Conservation (phyloP, 2,888 invertebrate genomes). For the Empis livida region DNA sequence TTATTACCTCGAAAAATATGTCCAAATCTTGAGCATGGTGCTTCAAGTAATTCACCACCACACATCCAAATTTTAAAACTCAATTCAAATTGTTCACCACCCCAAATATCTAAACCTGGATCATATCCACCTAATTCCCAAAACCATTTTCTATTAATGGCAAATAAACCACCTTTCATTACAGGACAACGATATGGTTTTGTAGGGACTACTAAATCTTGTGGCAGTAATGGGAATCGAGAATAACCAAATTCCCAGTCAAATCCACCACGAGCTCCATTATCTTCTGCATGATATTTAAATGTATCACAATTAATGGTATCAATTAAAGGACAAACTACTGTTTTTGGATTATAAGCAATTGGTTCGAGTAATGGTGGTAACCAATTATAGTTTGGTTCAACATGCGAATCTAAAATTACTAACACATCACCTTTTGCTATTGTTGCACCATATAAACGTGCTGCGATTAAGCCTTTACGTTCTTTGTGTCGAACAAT, state of each 20-base stretch:
- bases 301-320: slow-evolving; percentile 87
- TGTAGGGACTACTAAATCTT: slow-evolving; percentile 26
- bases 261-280: slow-evolving; percentile 86
- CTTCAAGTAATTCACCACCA: slow-evolving; percentile 84
- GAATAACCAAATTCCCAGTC: slow-evolving; percentile 98
- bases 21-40: slow-evolving; percentile 65
- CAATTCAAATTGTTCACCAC: slow-evolving; percentile 94
- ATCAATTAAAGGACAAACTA: slow-evolving; percentile 93
- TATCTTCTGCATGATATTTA: slow-evolving; percentile 87
- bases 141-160: slow-evolving; percentile 83
- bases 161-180: slow-evolving; percentile 97
- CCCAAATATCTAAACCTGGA: slow-evolving; percentile 90
- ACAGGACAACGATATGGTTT: slow-evolving; percentile 63
- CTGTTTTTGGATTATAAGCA: slow-evolving; percentile 67
- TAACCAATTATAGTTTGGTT: slow-evolving; percentile 85
- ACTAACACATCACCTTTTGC: slow-evolving; percentile 71
- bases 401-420: slow-evolving; percentile 85
- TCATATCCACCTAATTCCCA: slow-evolving; percentile 96
- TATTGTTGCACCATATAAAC: slow-evolving; percentile 67
- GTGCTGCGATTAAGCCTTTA: slow-evolving; percentile 77
- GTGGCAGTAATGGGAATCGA: slow-evolving; percentile 54
- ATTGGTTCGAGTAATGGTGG: slow-evolving; percentile 88
- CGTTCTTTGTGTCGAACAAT: slow-evolving; percentile 62
- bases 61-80: slow-evolving; percentile 98
- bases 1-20: too few relatives aligned